Evolutionary conservation across 2,113 vertebrate genomes (phyloP), one percentile per base, ranked within the genome.

Genomic region (Dicerorhinus sumatrensis): DNA sequence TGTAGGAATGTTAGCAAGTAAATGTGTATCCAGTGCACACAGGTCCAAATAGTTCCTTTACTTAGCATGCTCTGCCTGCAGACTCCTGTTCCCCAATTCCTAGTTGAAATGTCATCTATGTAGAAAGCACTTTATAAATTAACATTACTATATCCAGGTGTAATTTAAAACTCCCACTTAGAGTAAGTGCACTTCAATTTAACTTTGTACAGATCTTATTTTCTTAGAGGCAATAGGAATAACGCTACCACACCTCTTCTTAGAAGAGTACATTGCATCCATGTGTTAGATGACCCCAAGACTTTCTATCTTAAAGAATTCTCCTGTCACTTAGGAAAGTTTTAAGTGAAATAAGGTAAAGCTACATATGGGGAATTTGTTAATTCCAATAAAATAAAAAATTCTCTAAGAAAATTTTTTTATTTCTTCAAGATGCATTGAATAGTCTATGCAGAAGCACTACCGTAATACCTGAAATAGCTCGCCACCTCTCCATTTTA

Each of bases 311-410:
- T 79, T 75, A 69, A 81, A 69, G 8, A 77, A 46, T 62, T 95
- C 6, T 54, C 7, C 36, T 67, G 46, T 33, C 33, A 75, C 20
- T n/a, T 88, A 54, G 27, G 72, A 60, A 95, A 54, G 10, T 81
- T 92, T 83, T 80, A 75, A 85, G 29, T 60, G 31, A 80, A 94
- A 87, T 85, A 63, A 84, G 33, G n/a, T 73, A 72, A 95, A 94
- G 36, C 17, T 54, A 21, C 17, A 39, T n/a, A 54, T 42, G 63
- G 4, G 75, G 8, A 60, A 56, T 91, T 87, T 90, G 48, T 31
- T 48, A 72, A 94, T 63, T 56, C 17, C 31, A 54, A 42, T 70
- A 56, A 89, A 84, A 81, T 36, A 51, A 72, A 63, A 76, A 86
- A 11, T 76, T 56, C 10, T 46, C 33, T 85, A 65, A 92, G 18